Base-by-base conservation (phyloP, 2,113 vertebrate species). In the Hassar affinis region DNA sequence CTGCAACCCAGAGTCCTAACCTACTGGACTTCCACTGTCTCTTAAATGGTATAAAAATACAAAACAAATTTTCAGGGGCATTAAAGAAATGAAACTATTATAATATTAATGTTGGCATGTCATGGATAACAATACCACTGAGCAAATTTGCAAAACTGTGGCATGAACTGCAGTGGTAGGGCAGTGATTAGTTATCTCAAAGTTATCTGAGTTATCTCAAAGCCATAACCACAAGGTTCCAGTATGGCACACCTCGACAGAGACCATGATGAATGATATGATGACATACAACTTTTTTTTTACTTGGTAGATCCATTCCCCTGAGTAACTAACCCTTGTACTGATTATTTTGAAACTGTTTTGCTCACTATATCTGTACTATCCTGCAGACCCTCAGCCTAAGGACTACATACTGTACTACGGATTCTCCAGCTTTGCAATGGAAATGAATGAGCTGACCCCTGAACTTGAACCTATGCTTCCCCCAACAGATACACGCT, bases 401-500 rank as follows among this genome's bases (percentile, higher is more conserved):
- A 95, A 92, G 85, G 94, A 95, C 84, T 92, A 94, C n/a, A 94
- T 97, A 47, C 94, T 96, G 81, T 99, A 96, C 92, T 99, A 97
- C 17, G 96, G 97, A 88, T 99, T 99, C 92, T 98, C 98, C 38
- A 95, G 95, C 51, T 97, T 97, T 93, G 97, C 98, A 1, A 90
- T 99, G 86, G 96, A 97, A 90, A 90, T 99, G 89, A 99, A 99
- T 90, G 98, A 99, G 89, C 87, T 99, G 90, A 95, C 95, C 6
- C 85, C 92, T 1, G 90, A 89, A 10, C 91, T 92, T 45, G 95
- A 89, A 88, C 87, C 93, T 69, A 88, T 95, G 72, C 95, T 99
- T 35, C 97, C 98, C 86, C 91, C 94, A 22, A 97, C 96, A 35
- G 98, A 99, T 87, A 98, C 97, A n/a, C 95, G 98, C 82, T 95